Base-by-base conservation (phyloP, 37 sponge, comb jelly and placozoan species). In the Theonella swinhoei region DNA sequence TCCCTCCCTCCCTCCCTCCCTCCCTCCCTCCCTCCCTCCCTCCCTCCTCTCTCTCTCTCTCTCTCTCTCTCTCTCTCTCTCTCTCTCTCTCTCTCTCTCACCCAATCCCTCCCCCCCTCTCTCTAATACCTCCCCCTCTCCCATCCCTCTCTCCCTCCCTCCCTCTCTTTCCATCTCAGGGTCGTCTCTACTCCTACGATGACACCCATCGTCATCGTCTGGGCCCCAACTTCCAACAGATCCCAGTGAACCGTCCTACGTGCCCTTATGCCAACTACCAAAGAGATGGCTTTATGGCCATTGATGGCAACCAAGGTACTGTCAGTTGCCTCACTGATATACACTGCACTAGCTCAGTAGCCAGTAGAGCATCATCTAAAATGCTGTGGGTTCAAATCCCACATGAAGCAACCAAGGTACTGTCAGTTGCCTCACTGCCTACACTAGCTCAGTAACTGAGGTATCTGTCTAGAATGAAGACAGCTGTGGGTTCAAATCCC, bases 121-220 rank as follows among this genome's bases (percentile, higher is more conserved):
- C n/a, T n/a, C n/a, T n/a, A n/a, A n/a, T n/a, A n/a, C n/a, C n/a
- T n/a, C n/a, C n/a, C n/a, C n/a, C n/a, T 31, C 5, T 25, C 30
- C 4, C 8, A 4, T 43, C 42, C 39, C 43, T n/a, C 43, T 32
- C 25, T 26, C 40, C n/a, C 29, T 20, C 40, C 42, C 64, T 25
- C 40, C 72, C 35, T 29, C 63, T 33, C n/a, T 64, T n/a, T 43
- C 28, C 0, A 25, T 41, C 33, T 28, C 78, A 95, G 91, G 93
- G 96, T 62, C 96, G 94, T 39, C 79, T 93, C 64, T 93, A 93
- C 83, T 95, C 96, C 47, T 95, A 95, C 76, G 37, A 64, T 33
- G 96, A 95, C 82, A 95, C 96, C 31, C 96, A 95, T 80, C 82
- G 92, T 3, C 93, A 95, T 62, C 88, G 96, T 41, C 79, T 95